Percentiles rank a stretch among this genome's conserved stretches.
These are phyloP conservation scores for Gallinago solitaria DNA, from an alignment of 2,797 vertebrate species.

Conservation along the genomic window DNA sequence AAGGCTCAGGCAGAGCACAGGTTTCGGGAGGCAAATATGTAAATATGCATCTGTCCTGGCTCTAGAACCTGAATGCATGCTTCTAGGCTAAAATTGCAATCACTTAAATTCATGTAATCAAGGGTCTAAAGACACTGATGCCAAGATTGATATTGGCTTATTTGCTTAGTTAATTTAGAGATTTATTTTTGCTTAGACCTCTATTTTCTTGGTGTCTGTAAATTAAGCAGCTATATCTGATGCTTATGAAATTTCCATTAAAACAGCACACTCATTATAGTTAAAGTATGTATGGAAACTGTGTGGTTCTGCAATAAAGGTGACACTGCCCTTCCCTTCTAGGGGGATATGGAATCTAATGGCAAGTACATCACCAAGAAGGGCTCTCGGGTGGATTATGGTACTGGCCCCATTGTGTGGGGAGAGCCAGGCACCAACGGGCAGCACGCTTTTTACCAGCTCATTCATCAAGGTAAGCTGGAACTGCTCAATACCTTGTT, in stretches of 20 bases:
- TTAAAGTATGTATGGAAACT: neutral
- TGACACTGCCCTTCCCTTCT: neutral
- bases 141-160: fast-evolving
- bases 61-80: neutral
- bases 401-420: slow-evolving; percentile 96
- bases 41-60: neutral
- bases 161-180: neutral
- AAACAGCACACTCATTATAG: neutral
- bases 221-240: neutral
- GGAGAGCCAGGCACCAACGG: slow-evolving; percentile 98
- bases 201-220: neutral
- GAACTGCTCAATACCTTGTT: neutral
- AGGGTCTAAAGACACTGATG: neutral
- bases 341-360: slow-evolving; percentile 99
- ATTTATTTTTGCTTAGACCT: neutral
- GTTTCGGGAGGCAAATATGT: fast-evolving
- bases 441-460: slow-evolving; percentile 98
- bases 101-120: neutral
- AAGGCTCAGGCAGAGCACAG: neutral
- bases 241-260: neutral
- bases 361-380: slow-evolving; percentile 94
- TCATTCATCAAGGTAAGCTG: slow-evolving; percentile 94
- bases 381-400: slow-evolving; percentile 88
- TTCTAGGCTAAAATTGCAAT: neutral
- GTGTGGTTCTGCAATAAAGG: neutral